Evolutionary conservation across 2,113 vertebrate species (phyloP).

Genomic region (Theristicus caerulescens): DNA sequence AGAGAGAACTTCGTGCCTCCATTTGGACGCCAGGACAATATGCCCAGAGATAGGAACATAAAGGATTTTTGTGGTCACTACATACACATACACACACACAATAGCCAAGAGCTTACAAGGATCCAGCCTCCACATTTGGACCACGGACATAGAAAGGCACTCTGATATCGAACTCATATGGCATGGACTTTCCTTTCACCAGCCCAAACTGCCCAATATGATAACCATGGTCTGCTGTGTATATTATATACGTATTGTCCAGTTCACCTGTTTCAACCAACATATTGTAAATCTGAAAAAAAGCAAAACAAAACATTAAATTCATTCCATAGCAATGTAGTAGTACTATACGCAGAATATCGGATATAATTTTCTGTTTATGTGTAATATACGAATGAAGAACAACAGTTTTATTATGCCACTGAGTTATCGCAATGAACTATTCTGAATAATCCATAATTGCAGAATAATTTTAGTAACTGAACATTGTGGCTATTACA

Average conservation of each 20-base stretch:
- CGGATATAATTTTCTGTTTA: neutral
- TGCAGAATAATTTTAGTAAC: neutral
- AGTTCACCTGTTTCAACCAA: slow-evolving; percentile 90
- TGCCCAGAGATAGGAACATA: neutral
- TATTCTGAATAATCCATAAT: neutral
- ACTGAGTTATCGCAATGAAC: neutral
- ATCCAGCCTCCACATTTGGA: slow-evolving; percentile 91
- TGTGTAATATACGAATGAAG: neutral
- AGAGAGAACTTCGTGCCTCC: neutral
- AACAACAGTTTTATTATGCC: neutral
- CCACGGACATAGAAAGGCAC: slow-evolving; percentile 95
- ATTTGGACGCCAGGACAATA: neutral
- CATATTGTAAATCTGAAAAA: slow-evolving; percentile 86
- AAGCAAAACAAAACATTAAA: neutral
- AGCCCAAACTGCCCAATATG: slow-evolving; percentile 97
- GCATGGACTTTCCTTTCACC: slow-evolving; percentile 98
- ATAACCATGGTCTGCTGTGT: slow-evolving; percentile 96
- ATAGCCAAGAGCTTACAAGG: slow-evolving; percentile 79
- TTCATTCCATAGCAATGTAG: neutral
- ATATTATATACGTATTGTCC: slow-evolving; percentile 95
- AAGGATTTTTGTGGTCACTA: neutral
- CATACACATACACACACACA: neutral
- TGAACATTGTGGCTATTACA: neutral
- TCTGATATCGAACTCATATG: slow-evolving; percentile 95
- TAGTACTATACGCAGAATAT: neutral